Evolutionary conservation across 2,888 invertebrate genomes (phyloP), one percentile per base, ranked within the genome.

Genomic region (Eristalinus sepulchralis): DNA sequence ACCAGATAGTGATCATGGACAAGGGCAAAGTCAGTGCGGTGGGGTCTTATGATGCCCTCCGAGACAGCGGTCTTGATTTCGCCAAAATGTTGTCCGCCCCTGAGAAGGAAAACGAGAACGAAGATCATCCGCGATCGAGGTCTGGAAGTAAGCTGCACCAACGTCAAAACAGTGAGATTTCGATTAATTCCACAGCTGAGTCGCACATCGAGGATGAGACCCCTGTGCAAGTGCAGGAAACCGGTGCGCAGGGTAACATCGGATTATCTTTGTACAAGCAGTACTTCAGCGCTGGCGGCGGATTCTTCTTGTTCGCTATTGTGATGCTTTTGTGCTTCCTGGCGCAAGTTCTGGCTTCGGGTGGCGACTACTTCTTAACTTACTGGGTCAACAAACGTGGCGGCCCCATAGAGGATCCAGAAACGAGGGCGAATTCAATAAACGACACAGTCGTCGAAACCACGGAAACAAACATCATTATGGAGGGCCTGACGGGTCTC

Each of bases 321-420:
- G 94, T 97, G 92, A 88, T 95, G 3, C 62, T 94, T 2, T 94
- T 96, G 33, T 96, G 96, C 88, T 88, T 95, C 22, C 85, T 95
- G 0, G 94, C 96, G 0, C 97, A 97, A 92, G 89, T 94, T 6
- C 92, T 95, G 53, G 96, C 95, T 1, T 97, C 96, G 10, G 94
- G 94, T 6, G 95, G 95, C 0, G 97, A 97, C 91, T 97, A 95
- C 93, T 97, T 96, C 93, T 94, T 97, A 8, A 94, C 96, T 6
- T 95, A 94, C 90, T 97, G 97, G 97, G 88, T 83, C 0, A 86
- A 79, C 59, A 86, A 86, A 57, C 86, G 79, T 31, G 75, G 83
- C 0, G 22, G 66, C 0, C 47, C 70, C 1, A 13, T 17, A 1
- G 20, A 31, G 6, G 53, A 47, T 8, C 0, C 47, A 8, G 47